Evolutionary conservation across 2,888 invertebrate genomes (phyloP), one percentile per base, ranked within the genome.

Genomic region (Fragum sueziense): DNA sequence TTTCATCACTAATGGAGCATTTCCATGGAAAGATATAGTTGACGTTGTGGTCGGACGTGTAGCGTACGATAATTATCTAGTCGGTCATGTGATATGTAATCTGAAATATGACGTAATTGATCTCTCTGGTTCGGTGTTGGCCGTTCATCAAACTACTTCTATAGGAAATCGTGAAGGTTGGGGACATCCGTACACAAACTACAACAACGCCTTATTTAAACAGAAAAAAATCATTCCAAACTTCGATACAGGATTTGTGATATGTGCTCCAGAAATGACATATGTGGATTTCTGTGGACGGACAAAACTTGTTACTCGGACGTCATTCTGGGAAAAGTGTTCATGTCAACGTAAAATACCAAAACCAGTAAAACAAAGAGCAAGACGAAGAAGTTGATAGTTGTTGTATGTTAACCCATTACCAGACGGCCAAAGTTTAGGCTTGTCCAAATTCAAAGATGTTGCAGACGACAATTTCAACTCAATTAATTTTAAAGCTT

Each of bases 31-130:
- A n/a, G 59, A 70, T 1, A 82, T 88, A 29, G 86, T 88, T 9
- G 85, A 87, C 22, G 87, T 90, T 41, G 88, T 89, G n/a, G 85
- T 90, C 17, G 89, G 89, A 20, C 82, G 88, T 20, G 73, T 84
- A 22, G 90, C 88, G 0, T 90, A 88, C 67, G 90, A 89, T 74
- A 89, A 89, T 78, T 90, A 88, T 88, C 76, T 90, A 2, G 88
- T 90, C 0, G 83, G 85, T 9, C 80, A 87, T 67, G 76, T 85
- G 31, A 77, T 82, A 47, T 80, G 84, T n/a, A 73, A 84, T 25
- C 62, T 83, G 0, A 61, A 83, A 4, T 62, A 80, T 52, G 72
- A 76, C 11, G 86, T 87, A 6, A 82, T 89, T 25, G 90, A 90
- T 68, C 80, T 85, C 14, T 86, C 88, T 0, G 79, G 79, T 11